phyloP scores from a whole-genome alignment of 2,888 invertebrate species.

The Drosophila rubida region DNA sequence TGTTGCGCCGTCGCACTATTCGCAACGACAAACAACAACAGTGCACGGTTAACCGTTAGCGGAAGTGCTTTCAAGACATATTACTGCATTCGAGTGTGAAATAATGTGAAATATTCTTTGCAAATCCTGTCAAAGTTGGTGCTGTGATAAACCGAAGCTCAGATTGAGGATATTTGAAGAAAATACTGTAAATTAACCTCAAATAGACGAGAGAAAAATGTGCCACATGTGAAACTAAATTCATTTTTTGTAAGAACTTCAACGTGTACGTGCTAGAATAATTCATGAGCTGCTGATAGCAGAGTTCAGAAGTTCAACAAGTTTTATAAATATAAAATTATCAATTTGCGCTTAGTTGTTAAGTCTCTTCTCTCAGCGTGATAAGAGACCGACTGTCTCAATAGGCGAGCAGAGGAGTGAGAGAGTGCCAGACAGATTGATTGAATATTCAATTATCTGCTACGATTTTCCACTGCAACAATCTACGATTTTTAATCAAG shows the following conservation, averaged over 20 bases:
- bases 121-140: constrained; percentile 26
- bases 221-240: constrained; percentile 33
- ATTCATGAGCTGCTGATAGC: constrained; percentile 43
- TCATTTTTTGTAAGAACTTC: constrained; percentile 17
- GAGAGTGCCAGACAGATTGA: neutral
- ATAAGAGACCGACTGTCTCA: constrained; percentile 38
- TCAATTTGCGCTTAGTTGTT: constrained; percentile 18
- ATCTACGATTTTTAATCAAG: constrained; percentile 14
- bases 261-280: constrained; percentile 26
- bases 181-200: constrained; percentile 40
- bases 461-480: constrained; percentile 7
- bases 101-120: constrained; percentile 39
- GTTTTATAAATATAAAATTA: constrained; percentile 38
- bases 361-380: constrained; percentile 14
- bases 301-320: constrained; percentile 56
- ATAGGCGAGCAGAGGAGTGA: neutral
- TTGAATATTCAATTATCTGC: constrained; percentile 12
- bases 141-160: neutral
- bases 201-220: constrained; percentile 22
- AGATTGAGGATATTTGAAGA: neutral
- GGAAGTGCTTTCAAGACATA: constrained; percentile 65
- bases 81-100: constrained; percentile 41
- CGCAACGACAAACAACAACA: neutral
- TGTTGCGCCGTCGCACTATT: constrained; percentile 78
- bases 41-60: constrained; percentile 37